Conservation (phyloP, 2,797 vertebrate species). For the Pangasius krempfi region DNA sequence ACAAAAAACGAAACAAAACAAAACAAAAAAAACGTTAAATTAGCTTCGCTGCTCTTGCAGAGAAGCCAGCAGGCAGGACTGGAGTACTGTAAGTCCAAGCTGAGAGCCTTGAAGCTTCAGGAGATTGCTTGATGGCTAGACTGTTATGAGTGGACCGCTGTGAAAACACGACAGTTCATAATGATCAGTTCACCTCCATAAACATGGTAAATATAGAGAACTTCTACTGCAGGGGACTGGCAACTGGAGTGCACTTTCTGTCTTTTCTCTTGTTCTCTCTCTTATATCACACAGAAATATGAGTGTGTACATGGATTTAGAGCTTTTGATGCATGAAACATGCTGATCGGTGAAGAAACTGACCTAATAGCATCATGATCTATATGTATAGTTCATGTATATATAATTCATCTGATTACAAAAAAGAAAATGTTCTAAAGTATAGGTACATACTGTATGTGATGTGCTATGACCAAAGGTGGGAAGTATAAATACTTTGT, state of each 20-base stretch:
- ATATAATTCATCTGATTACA: background rate
- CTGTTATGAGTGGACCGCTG: slow-evolving; percentile 1
- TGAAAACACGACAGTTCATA: slow-evolving; percentile 14
- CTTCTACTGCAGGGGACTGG: background rate
- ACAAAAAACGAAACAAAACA: too few relatives aligned
- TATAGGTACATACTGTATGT: background rate
- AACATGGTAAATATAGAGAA: slow-evolving; percentile 8
- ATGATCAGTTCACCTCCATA: slow-evolving; percentile 26
- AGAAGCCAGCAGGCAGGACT: background rate
- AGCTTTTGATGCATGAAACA: background rate
- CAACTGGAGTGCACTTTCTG: background rate
- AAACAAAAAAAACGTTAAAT: background rate
- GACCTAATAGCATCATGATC: background rate
- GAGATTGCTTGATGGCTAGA: slow-evolving; percentile 29
- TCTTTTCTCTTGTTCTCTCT: background rate
- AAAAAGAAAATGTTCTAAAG: background rate
- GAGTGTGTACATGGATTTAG: background rate
- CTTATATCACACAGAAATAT: too few relatives aligned
- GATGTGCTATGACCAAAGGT: background rate
- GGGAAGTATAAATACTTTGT: background rate
- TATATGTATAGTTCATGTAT: background rate
- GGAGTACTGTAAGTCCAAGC: background rate
- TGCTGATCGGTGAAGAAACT: background rate
- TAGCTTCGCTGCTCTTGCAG: background rate
- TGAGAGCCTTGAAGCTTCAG: slow-evolving; percentile 13